A percentile compares a stretch with the other conserved stretches of the same genome.
Conservation (phyloP, 2,113 vertebrate genomes). For the Hippocampus zosterae region DNA sequence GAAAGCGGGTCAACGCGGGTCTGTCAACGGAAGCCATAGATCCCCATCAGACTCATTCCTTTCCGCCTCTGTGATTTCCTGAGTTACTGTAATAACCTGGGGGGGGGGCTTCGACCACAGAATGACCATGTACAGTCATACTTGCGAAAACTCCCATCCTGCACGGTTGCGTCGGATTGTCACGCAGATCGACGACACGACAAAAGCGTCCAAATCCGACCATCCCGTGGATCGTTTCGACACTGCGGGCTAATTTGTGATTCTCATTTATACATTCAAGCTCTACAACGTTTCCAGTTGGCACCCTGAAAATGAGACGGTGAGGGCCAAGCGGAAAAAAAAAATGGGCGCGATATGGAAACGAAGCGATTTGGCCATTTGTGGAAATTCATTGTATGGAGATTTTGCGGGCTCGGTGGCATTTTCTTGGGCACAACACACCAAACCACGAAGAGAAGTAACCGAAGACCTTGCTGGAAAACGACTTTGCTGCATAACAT, state of each 20-base stretch:
- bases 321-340: slow-evolving; percentile 23
- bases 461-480: slow-evolving; percentile 54
- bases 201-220: slow-evolving; percentile 25
- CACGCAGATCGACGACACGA: slow-evolving; percentile 39
- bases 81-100: slow-evolving; percentile 35
- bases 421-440: slow-evolving; percentile 30
- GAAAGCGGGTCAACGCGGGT: slow-evolving; percentile 22
- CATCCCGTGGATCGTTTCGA: not conserved
- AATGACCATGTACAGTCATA: slow-evolving; percentile 37
- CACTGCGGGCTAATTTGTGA: slow-evolving; percentile 6
- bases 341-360: slow-evolving; percentile 52
- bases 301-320: slow-evolving; percentile 19
- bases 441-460: slow-evolving; percentile 29
- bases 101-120: slow-evolving; percentile 10
- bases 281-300: slow-evolving; percentile 12
- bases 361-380: slow-evolving; percentile 68
- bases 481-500: slow-evolving; percentile 42
- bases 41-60: slow-evolving; percentile 49
- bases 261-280: slow-evolving; percentile 7
- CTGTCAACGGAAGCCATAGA: slow-evolving; percentile 20
- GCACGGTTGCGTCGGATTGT: slow-evolving; percentile 12
- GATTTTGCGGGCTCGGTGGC: slow-evolving; percentile 38
- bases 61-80: slow-evolving; percentile 39
- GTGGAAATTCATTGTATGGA: slow-evolving; percentile 38
- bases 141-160: not conserved